Evolutionary conservation across 2,888 invertebrate genomes (phyloP), one percentile per base, ranked within the genome.

Genomic region (Drosophila testacea): DNA sequence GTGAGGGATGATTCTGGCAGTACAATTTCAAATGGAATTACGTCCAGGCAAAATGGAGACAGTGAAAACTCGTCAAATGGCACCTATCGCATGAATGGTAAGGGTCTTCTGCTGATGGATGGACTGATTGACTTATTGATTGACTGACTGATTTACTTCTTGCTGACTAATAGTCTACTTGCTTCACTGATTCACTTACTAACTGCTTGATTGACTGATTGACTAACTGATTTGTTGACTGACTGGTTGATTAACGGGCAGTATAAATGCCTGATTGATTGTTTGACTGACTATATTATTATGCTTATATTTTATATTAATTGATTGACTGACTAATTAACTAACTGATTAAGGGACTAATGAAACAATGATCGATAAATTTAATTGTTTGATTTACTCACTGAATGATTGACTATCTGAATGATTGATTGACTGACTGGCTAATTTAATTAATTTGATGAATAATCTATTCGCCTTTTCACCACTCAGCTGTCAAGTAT

Each of bases 1-100:
- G 93, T 95, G 4, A 93, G 93, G 66, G 92, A 93, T 50, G 91
- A 91, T 7, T 50, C 66, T 6, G 56, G 13, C 62, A 79, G 50
- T 62, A 34, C 77, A 55, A 64, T 30, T 39, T 36, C 72, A 6
- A 73, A 71, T n/a, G 68, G 70, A 36, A 60, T 48, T 36, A 55
- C 47, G 3, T 46, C 67, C 0, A 13, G 38, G 7, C 52, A 65
- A 48, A 82, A 79, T n/a, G 70, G 77, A 2, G 85, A 82, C 28
- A 62, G 76, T 9, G 82, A 82, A 44, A 68, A 46, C 28, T 61
- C 77, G 7, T 41, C 69, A 2, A 85, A 88, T 51, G 83, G 88
- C 5, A 66, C 73, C 10, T 67, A 61, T 47, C 61, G 51, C 10
- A 4, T 67, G 28, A 64, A 13, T 28, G 69, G 73, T 78, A 16